These are phyloP conservation scores for Oryzias celebensis DNA, from an alignment of 2,113 vertebrate species.

Conservation along the genomic window DNA sequence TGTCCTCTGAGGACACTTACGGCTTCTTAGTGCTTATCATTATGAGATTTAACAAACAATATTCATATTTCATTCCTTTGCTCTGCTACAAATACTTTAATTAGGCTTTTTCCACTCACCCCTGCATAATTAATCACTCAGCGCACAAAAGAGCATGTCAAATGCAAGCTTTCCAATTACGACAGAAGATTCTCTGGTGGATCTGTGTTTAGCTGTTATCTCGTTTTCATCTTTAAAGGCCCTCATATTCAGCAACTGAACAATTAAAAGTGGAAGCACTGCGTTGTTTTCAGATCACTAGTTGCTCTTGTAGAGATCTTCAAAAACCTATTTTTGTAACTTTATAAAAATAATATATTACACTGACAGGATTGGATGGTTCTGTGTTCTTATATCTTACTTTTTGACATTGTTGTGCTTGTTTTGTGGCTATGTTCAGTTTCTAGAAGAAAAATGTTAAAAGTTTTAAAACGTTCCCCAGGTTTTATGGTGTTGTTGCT, in stretches of 20 bases:
- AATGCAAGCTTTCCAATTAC: conserved; percentile 49
- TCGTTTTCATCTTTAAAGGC: conserved; percentile 36
- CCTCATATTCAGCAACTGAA: conserved; percentile 18
- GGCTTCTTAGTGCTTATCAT: conserved; percentile 18
- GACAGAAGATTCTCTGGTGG: conserved; percentile 36
- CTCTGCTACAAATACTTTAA: conserved; percentile 35
- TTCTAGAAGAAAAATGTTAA: no score
- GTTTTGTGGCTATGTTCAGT: no score
- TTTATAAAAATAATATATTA: not conserved
- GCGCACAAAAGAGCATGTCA: conserved; percentile 38
- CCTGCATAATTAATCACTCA: conserved; percentile 60
- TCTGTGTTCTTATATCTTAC: no score
- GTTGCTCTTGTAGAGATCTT: conserved; percentile 7
- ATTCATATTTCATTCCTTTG: conserved; percentile 53
- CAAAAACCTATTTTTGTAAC: not conserved
- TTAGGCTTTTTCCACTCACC: conserved; percentile 36
- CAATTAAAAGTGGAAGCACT: conserved; percentile 1
- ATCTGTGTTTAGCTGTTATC: conserved; percentile 34
- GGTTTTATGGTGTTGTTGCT: not conserved
- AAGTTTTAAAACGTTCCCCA: no score
- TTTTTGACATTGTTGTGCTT: no score
- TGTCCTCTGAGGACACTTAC: conserved; percentile 44
- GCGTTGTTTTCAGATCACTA: conserved; percentile 16
- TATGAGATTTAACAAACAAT: conserved; percentile 50
- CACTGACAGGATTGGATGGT: no score